Base-by-base conservation (phyloP, 2,888 invertebrate genomes). In the Lysandra bellargus region DNA sequence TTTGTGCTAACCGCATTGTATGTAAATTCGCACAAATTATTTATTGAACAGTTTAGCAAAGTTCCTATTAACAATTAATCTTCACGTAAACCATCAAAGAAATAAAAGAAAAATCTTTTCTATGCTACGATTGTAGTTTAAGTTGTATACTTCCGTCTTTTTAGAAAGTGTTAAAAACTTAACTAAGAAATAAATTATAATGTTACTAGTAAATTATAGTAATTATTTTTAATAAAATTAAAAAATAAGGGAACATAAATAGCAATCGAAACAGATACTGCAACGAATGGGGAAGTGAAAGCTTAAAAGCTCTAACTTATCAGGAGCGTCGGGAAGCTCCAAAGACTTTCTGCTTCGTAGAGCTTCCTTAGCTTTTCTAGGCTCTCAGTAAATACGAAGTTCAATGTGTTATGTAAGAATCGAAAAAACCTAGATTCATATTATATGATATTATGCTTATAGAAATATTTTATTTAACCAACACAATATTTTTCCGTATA, bases 31-130 rank as follows among this genome's bases (percentile, higher is more conserved):
- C 69, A 33, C 69, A 33, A 33, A 37, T 69, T 69, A 69, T 69
- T 69, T 69, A 69, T 69, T 69, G 69, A 37, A 69, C 69, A 69
- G 69, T 69, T 69, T 69, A 69, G 33, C 33, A 33, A 33, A 33
- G 64, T 64, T 64, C 64, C 4, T 64, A 64, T 69, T 33, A 33
- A 69, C 17, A 33, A 69, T 69, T 69, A 69, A 69, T 33, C 33
- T 69, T 69, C 33, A 69, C 33, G 33, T 14, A 17, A 37, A 69
- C 17, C 33, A 33, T 37, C 69, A 69, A 33, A 69, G 33, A 69
- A 69, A 14, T 69, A 33, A 14, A 14, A 69, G 14, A 33, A n/a
- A 61, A 49, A 49, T 30, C 0, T 14, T 33, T 69, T 33, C 17
- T 69, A 30, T 37, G 9, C 9, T 30, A 9, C 12, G 12, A 9